Conservation (phyloP, 2,888 invertebrate species). For the Clitarchus hookeri region DNA sequence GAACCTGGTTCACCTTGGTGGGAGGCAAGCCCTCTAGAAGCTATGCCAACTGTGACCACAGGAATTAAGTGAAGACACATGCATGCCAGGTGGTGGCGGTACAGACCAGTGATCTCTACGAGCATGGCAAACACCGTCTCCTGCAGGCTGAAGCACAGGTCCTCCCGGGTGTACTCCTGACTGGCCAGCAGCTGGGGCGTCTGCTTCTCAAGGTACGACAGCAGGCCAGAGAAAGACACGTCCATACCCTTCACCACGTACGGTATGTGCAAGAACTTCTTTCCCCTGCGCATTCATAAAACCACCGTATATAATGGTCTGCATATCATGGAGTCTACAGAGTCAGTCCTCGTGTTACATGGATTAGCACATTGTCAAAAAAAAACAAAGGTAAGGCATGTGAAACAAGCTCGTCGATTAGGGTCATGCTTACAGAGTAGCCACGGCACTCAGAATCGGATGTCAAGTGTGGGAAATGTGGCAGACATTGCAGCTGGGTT, state of each 20-base stretch:
- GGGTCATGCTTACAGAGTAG: no score
- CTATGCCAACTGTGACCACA: no score
- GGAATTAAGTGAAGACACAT: neutral
- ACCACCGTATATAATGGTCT: neutral
- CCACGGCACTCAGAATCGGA: no score
- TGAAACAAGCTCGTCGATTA: no score
- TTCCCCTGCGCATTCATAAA: conserved; percentile 62
- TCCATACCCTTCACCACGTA: conserved; percentile 99
- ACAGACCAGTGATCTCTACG: conserved; percentile 86
- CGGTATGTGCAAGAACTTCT: conserved; percentile 81
- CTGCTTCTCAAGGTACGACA: conserved; percentile 89
- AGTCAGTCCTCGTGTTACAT: no score
- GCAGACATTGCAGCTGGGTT: no score
- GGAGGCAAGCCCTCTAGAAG: no score
- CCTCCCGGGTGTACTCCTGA: conserved; percentile 83
- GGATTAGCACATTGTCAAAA: no score
- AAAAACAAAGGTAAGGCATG: no score
- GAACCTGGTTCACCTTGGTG: no score
- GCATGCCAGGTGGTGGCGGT: neutral
- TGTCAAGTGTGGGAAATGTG: no score
- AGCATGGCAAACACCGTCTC: conserved; percentile 99
- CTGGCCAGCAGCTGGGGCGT: conserved; percentile 58
- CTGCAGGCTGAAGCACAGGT: conserved; percentile 96
- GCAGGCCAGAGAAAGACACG: conserved; percentile 96
- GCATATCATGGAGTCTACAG: no score